These are phyloP conservation scores for Ypsolopha sequella DNA, from an alignment of 2,888 invertebrate genomes.

Conservation along the genomic window DNA sequence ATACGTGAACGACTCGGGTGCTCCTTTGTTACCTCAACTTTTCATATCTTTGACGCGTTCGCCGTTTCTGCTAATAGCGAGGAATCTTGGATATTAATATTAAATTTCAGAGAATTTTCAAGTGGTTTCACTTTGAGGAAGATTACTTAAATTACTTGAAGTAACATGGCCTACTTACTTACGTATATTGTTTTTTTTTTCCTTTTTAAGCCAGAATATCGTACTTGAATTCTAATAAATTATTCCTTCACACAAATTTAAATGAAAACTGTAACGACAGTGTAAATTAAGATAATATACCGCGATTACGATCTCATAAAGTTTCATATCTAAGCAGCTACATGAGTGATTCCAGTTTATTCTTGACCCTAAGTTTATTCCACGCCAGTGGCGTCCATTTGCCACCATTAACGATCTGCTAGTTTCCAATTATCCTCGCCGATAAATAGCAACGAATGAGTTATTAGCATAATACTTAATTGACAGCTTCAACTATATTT, in stretches of 20 bases:
- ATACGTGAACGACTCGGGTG: slow-evolving; percentile 23
- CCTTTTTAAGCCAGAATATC: no score
- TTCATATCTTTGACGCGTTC: slow-evolving; percentile 6
- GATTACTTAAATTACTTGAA: no score
- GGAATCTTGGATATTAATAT: not conserved
- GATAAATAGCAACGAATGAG: slow-evolving; percentile 33
- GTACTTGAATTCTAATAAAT: no score
- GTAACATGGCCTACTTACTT: no score
- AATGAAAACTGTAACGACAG: no score
- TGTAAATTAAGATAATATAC: no score
- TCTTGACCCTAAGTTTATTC: not conserved
- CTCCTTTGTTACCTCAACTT: slow-evolving; percentile 4
- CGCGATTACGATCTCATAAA: no score
- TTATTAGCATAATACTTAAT: slow-evolving; percentile 38
- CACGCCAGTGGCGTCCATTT: not conserved
- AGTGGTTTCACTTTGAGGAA: no score
- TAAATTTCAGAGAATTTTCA: no score
- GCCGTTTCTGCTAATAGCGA: not conserved
- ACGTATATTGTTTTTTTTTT: no score
- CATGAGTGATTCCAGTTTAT: not conserved
- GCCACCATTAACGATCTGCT: not conserved
- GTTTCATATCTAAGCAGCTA: not conserved
- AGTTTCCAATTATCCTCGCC: slow-evolving; percentile 8
- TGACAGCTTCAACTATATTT: slow-evolving; percentile 19
- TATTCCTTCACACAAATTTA: no score